Evolutionary conservation across 2,113 vertebrate species (phyloP).

Genomic region (Taxidea taxus): DNA sequence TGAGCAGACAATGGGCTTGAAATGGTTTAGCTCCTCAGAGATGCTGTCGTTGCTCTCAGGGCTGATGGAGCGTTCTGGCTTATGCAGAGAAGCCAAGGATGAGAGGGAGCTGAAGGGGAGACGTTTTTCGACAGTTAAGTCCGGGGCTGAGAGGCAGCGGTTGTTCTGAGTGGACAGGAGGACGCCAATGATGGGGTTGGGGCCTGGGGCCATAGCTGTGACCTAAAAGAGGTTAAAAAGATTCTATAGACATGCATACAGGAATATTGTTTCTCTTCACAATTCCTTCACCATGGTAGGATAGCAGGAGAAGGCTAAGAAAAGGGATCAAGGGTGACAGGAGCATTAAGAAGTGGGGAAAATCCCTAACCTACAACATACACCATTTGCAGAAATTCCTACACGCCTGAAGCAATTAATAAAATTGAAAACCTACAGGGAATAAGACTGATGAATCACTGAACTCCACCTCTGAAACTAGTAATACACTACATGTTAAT

Average conservation of each 20-base stretch:
- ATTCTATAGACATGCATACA: not conserved
- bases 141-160: constrained; percentile 91
- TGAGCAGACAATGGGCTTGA: constrained; percentile 98
- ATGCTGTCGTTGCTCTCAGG: constrained; percentile 99
- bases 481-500: not conserved
- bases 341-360: not conserved
- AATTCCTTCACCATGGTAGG: not conserved
- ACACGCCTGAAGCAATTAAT: constrained; percentile 6
- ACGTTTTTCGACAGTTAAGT: constrained; percentile 85
- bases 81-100: constrained; percentile 76
- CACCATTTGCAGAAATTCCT: constrained; percentile 8
- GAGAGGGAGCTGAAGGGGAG: constrained; percentile 79
- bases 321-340: not conserved
- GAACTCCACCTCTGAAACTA: not conserved
- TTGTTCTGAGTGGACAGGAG: constrained; percentile 93
- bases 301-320: not conserved
- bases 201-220: constrained; percentile 42
- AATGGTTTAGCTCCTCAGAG: constrained; percentile 97
- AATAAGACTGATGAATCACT: not conserved
- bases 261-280: not conserved
- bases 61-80: constrained; percentile 91
- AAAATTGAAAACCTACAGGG: constrained; percentile 6
- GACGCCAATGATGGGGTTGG: constrained; percentile 87
- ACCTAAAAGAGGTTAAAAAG: constrained; percentile 75
- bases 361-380: constrained; percentile 3